phyloP scores from a whole-genome alignment of 2,797 vertebrate species.

The Caiman crocodilus region DNA sequence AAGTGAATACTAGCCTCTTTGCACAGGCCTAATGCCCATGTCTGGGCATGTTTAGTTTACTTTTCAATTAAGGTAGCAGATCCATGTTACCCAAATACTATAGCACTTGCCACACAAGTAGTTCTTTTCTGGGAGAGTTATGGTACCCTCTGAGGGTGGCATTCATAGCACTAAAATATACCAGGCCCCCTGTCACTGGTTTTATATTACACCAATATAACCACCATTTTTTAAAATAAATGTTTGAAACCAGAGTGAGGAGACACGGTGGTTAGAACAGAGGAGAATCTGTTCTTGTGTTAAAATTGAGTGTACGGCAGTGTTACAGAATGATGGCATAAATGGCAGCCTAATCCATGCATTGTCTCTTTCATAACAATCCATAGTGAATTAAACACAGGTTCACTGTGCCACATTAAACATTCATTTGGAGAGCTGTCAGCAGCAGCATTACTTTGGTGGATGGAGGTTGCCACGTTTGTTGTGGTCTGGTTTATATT shows the following conservation, averaged over 20 bases:
- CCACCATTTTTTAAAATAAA: neutral
- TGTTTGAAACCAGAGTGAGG: neutral
- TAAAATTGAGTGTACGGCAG: neutral
- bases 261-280: neutral
- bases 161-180: neutral
- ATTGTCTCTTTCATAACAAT: neutral
- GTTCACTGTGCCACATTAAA: neutral
- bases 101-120: neutral
- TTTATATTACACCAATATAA: neutral
- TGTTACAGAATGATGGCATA: neutral
- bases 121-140: neutral
- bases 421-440: neutral
- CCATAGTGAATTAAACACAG: neutral
- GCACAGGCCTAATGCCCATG: too few relatives aligned
- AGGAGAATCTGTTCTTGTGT: neutral
- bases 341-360: neutral
- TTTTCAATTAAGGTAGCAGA: neutral
- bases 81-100: neutral
- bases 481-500: fast-evolving
- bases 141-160: neutral
- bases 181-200: neutral
- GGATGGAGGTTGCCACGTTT: neutral
- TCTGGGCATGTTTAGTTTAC: neutral
- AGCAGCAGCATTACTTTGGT: neutral
- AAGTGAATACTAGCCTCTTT: too few relatives aligned